phyloP scores from a whole-genome alignment of 2,797 vertebrate genomes.

The Pitangus sulphuratus region DNA sequence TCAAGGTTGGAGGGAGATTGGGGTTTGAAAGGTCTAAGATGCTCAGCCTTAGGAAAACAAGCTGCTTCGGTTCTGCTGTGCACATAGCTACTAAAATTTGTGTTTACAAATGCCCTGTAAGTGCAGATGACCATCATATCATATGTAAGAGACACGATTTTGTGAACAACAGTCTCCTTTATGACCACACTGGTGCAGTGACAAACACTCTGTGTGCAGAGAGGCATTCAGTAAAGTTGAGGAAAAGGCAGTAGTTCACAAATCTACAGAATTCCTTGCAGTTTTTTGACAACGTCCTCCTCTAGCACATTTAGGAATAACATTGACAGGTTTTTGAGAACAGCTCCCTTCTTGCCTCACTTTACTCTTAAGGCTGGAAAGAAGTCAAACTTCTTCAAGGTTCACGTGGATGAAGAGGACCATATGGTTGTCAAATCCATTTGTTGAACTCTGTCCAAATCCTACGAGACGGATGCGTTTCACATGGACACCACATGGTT shows the following conservation, averaged over 20 bases:
- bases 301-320: background rate
- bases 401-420: slow-evolving; percentile 40
- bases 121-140: background rate
- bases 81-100: background rate
- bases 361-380: slow-evolving; percentile 13
- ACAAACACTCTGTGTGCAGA: background rate
- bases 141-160: background rate
- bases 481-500: slow-evolving; percentile 50
- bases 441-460: slow-evolving; percentile 16
- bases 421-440: slow-evolving; percentile 53
- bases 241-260: background rate
- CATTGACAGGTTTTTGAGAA: background rate
- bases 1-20: background rate
- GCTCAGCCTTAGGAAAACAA: background rate
- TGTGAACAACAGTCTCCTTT: background rate
- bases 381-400: slow-evolving; percentile 41
- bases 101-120: background rate
- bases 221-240: background rate
- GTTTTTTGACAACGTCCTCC: background rate
- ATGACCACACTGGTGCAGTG: background rate
- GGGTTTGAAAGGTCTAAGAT: background rate
- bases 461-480: background rate
- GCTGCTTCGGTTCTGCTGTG: background rate
- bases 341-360: background rate
- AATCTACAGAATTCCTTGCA: background rate